These are phyloP conservation scores for Octodon degus DNA, from an alignment of 2,113 vertebrate genomes.

Conservation along the genomic window DNA sequence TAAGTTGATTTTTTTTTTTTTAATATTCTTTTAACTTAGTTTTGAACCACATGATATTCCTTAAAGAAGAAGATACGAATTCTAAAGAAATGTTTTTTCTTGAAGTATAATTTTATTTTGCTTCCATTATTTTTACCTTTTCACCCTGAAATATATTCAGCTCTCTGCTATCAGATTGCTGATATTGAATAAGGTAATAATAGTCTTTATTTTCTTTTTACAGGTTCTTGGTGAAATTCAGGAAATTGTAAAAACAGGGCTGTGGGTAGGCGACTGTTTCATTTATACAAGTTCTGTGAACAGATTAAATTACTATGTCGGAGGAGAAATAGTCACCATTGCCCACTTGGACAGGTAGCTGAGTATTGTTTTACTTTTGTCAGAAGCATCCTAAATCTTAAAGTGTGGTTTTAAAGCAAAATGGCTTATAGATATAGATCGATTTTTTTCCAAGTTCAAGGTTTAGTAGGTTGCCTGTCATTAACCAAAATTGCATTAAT, in stretches of 20 bases:
- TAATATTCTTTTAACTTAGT: neutral
- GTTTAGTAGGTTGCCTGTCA: neutral
- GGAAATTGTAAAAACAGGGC: constrained; percentile 98
- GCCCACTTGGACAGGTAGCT: constrained; percentile 97
- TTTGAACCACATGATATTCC: neutral
- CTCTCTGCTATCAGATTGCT: constrained; percentile 22
- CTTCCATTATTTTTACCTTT: neutral
- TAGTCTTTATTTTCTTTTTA: constrained; percentile 54
- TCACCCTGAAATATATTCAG: neutral
- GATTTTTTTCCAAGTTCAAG: neutral
- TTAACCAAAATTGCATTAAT: neutral
- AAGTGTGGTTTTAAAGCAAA: neutral
- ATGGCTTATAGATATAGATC: neutral
- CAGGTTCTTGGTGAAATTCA: constrained; percentile 99
- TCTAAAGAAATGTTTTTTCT: constrained; percentile 21
- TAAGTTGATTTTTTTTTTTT: neutral
- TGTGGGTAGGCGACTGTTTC: constrained; percentile 99
- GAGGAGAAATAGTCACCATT: constrained; percentile 99
- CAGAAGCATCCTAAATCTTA: constrained; percentile 9
- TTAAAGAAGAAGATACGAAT: constrained; percentile 40
- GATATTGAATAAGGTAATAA: constrained; percentile 19
- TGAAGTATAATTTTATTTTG: constrained; percentile 46
- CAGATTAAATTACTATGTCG: constrained; percentile 98
- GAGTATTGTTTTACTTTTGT: constrained; percentile 47
- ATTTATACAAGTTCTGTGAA: constrained; percentile 99